Evolutionary conservation across 2,888 invertebrate genomes (phyloP).

Genomic region (Ormyrus nitidulus): DNA sequence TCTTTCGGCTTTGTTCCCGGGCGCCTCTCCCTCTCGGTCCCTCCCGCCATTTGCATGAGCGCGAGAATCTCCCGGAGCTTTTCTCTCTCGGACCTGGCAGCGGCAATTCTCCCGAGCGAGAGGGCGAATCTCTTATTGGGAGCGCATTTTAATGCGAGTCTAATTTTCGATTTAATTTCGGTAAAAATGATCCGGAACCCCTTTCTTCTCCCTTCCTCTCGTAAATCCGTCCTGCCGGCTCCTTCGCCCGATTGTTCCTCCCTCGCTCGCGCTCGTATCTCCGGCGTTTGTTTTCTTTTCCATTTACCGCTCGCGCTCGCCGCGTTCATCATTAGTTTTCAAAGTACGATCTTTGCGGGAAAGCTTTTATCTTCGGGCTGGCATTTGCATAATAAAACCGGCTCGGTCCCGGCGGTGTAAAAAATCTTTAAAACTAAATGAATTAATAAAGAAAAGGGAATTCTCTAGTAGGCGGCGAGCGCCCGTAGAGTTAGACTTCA

Average conservation of each 20-base stretch:
- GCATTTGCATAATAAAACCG: constrained; percentile 26
- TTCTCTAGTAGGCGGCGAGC: not conserved
- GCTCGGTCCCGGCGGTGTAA: not conserved
- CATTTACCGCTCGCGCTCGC: constrained; percentile 1
- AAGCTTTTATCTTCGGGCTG: constrained; percentile 8
- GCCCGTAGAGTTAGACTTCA: not conserved
- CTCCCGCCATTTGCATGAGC: constrained; percentile 64
- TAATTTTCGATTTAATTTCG: constrained; percentile 75
- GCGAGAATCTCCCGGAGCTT: constrained; percentile 66
- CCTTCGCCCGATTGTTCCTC: constrained; percentile 36
- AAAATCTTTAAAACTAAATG: constrained; percentile 30
- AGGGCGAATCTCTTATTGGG: constrained; percentile 65
- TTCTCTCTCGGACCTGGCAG: constrained; percentile 58
- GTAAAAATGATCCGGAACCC: constrained; percentile 70
- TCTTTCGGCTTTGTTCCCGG: constrained; percentile 35
- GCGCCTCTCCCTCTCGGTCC: not conserved
- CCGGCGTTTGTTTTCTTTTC: constrained; percentile 22
- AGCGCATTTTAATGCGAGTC: constrained; percentile 73
- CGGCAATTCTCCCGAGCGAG: constrained; percentile 61
- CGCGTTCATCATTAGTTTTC: constrained; percentile 2
- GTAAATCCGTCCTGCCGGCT: constrained; percentile 41
- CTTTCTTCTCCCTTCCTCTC: constrained; percentile 40
- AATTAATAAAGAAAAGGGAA: constrained; percentile 17
- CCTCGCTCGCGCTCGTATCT: not conserved
- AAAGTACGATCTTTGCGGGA: not conserved